Conservation (phyloP, 2,888 invertebrate species). For the Pyrrhia umbra region DNA sequence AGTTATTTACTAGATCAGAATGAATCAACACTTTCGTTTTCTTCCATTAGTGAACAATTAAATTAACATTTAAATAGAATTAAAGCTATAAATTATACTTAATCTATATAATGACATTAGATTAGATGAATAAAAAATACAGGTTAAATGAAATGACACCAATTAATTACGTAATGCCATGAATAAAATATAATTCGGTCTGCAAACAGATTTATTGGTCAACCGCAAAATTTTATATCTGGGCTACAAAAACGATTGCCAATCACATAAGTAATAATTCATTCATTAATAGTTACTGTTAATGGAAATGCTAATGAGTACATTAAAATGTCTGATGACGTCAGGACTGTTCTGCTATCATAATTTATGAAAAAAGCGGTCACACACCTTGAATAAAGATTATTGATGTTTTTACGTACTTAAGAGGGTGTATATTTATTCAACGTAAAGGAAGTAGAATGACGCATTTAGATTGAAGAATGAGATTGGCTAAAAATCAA, state of each 20-base stretch:
- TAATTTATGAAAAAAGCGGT: not conserved
- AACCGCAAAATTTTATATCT: slow-evolving; percentile 39
- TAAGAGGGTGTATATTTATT: too few relatives aligned
- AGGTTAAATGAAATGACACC: slow-evolving; percentile 44
- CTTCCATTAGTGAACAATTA: slow-evolving; percentile 40
- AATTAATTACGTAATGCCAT: slow-evolving; percentile 48
- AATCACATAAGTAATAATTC: slow-evolving; percentile 18
- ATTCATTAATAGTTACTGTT: slow-evolving; percentile 12
- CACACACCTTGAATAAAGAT: not conserved
- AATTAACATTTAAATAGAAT: slow-evolving; percentile 46
- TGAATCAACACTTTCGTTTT: slow-evolving; percentile 36
- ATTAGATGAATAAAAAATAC: slow-evolving; percentile 44
- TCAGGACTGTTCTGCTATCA: not conserved
- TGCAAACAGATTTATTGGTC: slow-evolving; percentile 50
- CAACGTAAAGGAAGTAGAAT: too few relatives aligned
- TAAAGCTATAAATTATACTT: slow-evolving; percentile 38
- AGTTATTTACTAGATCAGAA: slow-evolving; percentile 12
- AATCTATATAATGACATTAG: slow-evolving; percentile 47
- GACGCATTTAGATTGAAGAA: too few relatives aligned
- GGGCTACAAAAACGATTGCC: slow-evolving; percentile 27
- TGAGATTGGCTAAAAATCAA: too few relatives aligned
- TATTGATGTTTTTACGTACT: too few relatives aligned
- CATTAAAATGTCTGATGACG: not conserved
- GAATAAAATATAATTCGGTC: slow-evolving; percentile 42
- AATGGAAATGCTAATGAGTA: slow-evolving; percentile 12